These are phyloP conservation scores for Daboia siamensis DNA, from an alignment of 2,113 vertebrate genomes.

Conservation along the genomic window DNA sequence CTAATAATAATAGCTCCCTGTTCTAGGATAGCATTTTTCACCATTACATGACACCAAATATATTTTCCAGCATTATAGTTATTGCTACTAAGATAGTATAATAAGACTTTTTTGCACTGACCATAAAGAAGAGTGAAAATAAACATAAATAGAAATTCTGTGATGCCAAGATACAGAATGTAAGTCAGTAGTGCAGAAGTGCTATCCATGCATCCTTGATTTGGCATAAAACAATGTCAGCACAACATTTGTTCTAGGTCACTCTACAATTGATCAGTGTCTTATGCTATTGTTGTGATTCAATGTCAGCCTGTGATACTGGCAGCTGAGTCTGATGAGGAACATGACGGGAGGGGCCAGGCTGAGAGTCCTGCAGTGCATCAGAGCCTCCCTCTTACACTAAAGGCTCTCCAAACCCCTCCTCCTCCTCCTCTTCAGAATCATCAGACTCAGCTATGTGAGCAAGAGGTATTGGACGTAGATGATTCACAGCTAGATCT, in stretches of 20 bases:
- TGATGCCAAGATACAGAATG: background rate
- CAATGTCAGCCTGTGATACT: too few species aligned
- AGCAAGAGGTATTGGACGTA: too few species aligned
- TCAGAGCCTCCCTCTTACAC: too few species aligned
- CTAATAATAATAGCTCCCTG: background rate
- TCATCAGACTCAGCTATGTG: too few species aligned
- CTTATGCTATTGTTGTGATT: background rate
- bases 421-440: too few species aligned
- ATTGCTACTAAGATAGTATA: background rate
- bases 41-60: background rate
- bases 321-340: too few species aligned
- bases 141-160: background rate
- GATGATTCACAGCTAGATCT: too few species aligned
- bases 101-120: background rate
- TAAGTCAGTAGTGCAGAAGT: background rate
- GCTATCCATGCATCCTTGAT: background rate
- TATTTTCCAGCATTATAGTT: background rate
- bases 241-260: background rate
- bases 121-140: background rate
- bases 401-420: too few species aligned
- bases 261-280: background rate
- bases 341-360: too few species aligned
- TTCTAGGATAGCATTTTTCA: background rate
- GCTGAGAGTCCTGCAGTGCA: too few species aligned
- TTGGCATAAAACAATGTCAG: background rate